Base-by-base conservation (phyloP, 2,797 vertebrate genomes). In the Sebastiscus albofasciatus region DNA sequence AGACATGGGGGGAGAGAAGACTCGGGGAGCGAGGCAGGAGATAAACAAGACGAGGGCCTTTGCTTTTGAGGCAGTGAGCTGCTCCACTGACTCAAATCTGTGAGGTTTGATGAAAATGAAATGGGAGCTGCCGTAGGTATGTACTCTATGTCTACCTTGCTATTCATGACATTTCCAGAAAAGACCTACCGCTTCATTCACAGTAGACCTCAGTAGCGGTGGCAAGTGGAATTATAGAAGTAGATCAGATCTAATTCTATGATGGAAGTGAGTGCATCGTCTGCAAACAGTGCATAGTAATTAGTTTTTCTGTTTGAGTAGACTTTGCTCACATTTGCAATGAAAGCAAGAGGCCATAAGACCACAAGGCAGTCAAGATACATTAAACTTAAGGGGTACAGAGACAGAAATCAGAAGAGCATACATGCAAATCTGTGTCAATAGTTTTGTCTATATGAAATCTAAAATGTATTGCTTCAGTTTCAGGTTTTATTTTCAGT, bases 21-120 rank as follows among this genome's bases (percentile, higher is more conserved):
- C 13, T 36, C 18, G 42, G 52, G 7, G 16, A 52, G 4, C 3
- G 16, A 52, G 54, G 67, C 2, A 8, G 36, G 24, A 70, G 67
- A 77, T 64, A 56, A 77, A 87, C 58, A 66, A 69, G 27, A 65
- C 0, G 2, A 61, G 24, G 34, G 39, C n/a, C 42, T 76, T 26
- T 42, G 39, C 16, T 79, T 59, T 54, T 20, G 33, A 20, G 29
- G 29, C 55, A 26, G 46, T 31, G 27, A 61, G 34, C 49, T 54
- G 46, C 33, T 60, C 31, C 26, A 56, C 7, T 14, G 20, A 56
- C 24, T 65, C 4, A 68, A 82, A 68, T 33, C 54, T 60, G 20
- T 12, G 39, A 67, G 54, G 10, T 49, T 24, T 12, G 10, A 58
- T 64, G 22, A 22, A 55, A 54, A 34, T 42, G 0, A 81, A 71